These are phyloP conservation scores for Drosophila kanapiae DNA, from an alignment of 1,140 invertebrate species.

Conservation along the genomic window DNA sequence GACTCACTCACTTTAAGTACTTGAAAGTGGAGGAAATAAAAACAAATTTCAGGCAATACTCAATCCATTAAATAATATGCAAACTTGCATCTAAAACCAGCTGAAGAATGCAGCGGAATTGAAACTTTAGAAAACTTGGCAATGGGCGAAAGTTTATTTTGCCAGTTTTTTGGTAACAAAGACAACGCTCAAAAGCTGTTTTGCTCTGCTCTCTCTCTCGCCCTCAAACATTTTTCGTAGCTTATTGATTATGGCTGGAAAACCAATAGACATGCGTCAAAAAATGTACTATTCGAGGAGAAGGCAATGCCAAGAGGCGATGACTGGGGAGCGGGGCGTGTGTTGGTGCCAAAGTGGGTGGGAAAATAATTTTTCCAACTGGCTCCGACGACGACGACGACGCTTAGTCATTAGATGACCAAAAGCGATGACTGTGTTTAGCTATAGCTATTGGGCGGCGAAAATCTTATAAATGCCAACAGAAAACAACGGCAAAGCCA, in stretches of 20 bases:
- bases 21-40: neutral
- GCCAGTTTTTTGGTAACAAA: conserved; percentile 13
- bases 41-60: neutral
- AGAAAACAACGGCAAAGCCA: conserved; percentile 35
- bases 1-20: neutral
- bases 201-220: conserved; percentile 7
- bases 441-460: conserved; percentile 21
- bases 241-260: conserved; percentile 70
- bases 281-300: conserved; percentile 13
- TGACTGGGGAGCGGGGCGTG: neutral
- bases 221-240: conserved; percentile 40
- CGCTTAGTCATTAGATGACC: conserved; percentile 56
- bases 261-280: conserved; percentile 74
- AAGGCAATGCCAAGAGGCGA: neutral
- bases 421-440: conserved; percentile 36
- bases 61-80: conserved; percentile 1
- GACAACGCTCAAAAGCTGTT: conserved; percentile 11
- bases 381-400: conserved; percentile 6
- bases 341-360: conserved; percentile 6
- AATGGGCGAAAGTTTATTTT: conserved; percentile 57
- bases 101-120: neutral
- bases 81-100: conserved; percentile 1
- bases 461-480: conserved; percentile 51
- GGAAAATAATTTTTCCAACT: conserved; percentile 25
- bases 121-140: conserved; percentile 11